Evolutionary conservation across 2,888 invertebrate genomes (phyloP).

Genomic region (Panzeria rudis): DNA sequence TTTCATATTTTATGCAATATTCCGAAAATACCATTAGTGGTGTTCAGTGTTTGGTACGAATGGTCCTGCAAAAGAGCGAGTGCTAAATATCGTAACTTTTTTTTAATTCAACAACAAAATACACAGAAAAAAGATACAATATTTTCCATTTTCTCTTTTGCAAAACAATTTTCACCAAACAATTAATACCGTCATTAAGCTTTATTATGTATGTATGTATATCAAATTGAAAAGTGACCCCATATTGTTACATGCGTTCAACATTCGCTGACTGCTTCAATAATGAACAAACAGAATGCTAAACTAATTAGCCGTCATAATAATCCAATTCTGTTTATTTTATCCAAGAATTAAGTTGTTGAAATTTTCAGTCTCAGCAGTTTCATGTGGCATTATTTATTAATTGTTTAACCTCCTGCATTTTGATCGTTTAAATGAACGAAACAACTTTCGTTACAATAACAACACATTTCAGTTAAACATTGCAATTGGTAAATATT

Average conservation of each 20-base stretch:
- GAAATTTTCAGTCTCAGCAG: not conserved
- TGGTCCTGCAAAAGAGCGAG: too few species aligned
- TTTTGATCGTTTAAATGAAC: not conserved
- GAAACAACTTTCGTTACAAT: constrained; percentile 5
- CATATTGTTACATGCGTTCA: not conserved
- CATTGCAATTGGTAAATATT: not conserved
- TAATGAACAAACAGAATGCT: constrained; percentile 9
- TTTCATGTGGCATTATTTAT: constrained; percentile 25
- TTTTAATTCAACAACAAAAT: too few species aligned
- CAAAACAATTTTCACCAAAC: too few species aligned
- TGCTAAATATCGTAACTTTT: too few species aligned
- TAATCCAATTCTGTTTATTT: constrained; percentile 4
- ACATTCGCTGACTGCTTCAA: constrained; percentile 1
- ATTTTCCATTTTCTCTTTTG: too few species aligned
- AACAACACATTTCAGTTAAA: not conserved
- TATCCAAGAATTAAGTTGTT: constrained; percentile 33
- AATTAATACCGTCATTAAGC: not conserved
- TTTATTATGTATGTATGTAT: not conserved
- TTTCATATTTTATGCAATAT: too few species aligned
- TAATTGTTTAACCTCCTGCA: constrained; percentile 35
- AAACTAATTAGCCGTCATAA: constrained; percentile 14
- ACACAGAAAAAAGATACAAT: too few species aligned
- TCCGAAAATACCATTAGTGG: too few species aligned
- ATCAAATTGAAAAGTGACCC: too few species aligned
- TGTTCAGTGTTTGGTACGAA: too few species aligned